phyloP scores from a whole-genome alignment of 2,113 vertebrate species.

The Candoia aspera region DNA sequence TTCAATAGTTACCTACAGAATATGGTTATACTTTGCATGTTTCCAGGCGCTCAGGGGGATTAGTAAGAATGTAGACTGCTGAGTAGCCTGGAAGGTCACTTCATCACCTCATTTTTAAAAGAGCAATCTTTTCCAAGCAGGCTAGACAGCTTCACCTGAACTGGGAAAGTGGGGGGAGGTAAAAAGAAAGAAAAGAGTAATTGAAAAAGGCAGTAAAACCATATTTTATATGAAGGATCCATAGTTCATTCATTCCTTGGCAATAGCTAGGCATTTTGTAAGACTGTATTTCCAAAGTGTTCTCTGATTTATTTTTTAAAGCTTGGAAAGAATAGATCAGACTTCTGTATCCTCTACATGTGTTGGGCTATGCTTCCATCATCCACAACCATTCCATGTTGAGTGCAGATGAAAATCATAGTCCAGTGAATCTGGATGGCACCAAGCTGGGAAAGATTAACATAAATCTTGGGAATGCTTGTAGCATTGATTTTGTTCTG shows the following conservation, averaged over 20 bases:
- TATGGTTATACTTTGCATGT: background rate
- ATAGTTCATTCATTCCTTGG: background rate
- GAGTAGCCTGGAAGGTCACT: background rate
- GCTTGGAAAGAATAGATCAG: too few species aligned
- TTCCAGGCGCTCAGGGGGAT: background rate
- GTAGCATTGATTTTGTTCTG: background rate
- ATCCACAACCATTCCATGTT: background rate
- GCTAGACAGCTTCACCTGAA: conserved; percentile 15
- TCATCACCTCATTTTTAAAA: conserved; percentile 14
- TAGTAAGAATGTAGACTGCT: background rate
- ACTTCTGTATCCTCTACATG: background rate
- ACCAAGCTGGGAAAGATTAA: background rate
- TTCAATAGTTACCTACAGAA: conserved; percentile 16
- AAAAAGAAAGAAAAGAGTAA: background rate
- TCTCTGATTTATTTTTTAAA: background rate
- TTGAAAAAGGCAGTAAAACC: background rate
- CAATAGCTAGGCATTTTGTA: background rate
- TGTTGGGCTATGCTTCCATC: background rate
- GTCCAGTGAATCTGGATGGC: background rate
- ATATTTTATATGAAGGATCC: background rate
- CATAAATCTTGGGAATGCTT: background rate
- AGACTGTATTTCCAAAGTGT: background rate
- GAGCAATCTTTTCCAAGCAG: background rate
- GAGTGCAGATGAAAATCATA: background rate
- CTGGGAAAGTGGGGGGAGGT: background rate